Percentiles rank a stretch among this genome's conserved stretches.
Conservation (phyloP, 2,888 invertebrate genomes). For the Andrena haemorrhoa region DNA sequence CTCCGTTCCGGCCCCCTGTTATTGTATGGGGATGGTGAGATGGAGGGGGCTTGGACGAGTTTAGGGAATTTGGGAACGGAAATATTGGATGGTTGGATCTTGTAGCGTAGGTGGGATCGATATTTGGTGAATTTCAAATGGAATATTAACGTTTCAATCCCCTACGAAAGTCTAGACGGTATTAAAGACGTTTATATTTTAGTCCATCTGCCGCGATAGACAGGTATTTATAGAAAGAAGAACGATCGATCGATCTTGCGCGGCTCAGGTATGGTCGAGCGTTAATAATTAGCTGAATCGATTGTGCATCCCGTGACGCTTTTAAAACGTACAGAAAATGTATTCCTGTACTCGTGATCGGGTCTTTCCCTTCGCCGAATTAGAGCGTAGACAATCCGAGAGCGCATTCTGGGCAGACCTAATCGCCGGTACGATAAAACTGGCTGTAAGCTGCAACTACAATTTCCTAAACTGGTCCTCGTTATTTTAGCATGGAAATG, state of each 20-base stretch:
- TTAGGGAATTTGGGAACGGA: neutral
- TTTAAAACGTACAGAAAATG: neutral
- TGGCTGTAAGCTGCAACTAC: no score
- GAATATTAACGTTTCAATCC: neutral
- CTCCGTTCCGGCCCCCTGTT: no score
- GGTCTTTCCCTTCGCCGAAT: no score
- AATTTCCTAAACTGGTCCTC: no score
- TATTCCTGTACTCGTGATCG: neutral
- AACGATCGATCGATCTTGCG: constrained; percentile 25
- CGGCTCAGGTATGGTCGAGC: neutral
- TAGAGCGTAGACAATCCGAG: no score
- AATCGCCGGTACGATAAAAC: no score
- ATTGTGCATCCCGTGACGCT: neutral
- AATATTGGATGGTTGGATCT: neutral
- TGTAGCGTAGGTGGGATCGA: no score
- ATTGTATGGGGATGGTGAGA: no score
- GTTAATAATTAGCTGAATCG: constrained; percentile 2
- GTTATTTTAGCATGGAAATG: no score
- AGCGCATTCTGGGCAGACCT: no score
- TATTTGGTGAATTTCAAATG: neutral
- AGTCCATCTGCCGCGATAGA: constrained; percentile 1
- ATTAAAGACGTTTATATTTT: constrained; percentile 1
- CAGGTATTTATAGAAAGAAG: constrained; percentile 33
- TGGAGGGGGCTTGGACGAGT: neutral
- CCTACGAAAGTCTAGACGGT: constrained; percentile 5